These are phyloP conservation scores for Neria commutata DNA, from an alignment of 2,888 invertebrate genomes.

Conservation along the genomic window DNA sequence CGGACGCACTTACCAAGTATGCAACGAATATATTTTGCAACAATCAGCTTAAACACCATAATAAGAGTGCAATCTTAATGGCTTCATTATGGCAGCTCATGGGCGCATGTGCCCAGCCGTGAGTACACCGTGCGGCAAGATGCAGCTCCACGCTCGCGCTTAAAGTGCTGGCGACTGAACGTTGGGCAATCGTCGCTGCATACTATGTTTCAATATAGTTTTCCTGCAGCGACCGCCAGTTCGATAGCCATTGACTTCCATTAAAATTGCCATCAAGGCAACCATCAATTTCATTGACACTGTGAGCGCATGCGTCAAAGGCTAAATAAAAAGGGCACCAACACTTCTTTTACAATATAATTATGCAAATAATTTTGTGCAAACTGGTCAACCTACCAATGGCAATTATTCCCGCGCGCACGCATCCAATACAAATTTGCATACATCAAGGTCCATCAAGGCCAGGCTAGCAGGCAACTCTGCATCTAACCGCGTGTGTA, in stretches of 20 bases:
- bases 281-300: slow-evolving; percentile 39
- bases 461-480: no score
- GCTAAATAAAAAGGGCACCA: slow-evolving; percentile 36
- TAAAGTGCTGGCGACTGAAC: no score
- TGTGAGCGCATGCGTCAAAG: slow-evolving; percentile 32
- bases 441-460: no score
- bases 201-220: background rate
- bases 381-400: no score
- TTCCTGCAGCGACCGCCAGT: background rate
- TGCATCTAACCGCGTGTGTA: no score
- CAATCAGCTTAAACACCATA: slow-evolving; percentile 56
- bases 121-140: no score
- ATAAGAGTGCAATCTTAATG: slow-evolving; percentile 56
- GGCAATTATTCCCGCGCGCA: no score
- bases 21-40: no score
- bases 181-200: no score
- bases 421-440: no score
- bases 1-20: slow-evolving; percentile 35
- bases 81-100: slow-evolving; percentile 52
- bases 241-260: background rate
- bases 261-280: slow-evolving; percentile 13
- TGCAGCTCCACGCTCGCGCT: background rate
- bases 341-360: slow-evolving; percentile 40
- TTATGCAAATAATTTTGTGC: slow-evolving; percentile 46
- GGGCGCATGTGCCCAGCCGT: slow-evolving; percentile 20